Conservation (phyloP, 2,113 vertebrate species). For the Labeo catla region DNA sequence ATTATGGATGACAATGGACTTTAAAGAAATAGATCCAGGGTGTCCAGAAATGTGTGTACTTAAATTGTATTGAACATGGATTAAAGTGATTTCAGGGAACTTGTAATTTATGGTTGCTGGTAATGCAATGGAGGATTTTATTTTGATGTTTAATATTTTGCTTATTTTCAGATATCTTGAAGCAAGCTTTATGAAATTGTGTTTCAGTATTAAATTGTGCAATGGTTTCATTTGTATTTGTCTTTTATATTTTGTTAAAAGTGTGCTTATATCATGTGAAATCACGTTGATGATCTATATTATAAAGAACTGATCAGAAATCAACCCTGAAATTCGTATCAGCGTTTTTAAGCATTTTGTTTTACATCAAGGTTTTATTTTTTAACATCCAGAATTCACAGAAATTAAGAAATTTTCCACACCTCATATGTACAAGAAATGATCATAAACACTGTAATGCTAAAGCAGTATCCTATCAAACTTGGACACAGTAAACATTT, state of each 20-base stretch:
- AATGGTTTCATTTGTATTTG: conserved; percentile 31
- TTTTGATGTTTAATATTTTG: conserved; percentile 42
- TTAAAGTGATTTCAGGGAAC: conserved; percentile 24
- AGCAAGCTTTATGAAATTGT: conserved; percentile 39
- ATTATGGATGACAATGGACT: background rate
- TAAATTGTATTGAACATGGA: conserved; percentile 7
- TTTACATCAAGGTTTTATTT: background rate
- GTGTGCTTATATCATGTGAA: background rate
- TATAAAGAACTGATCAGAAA: background rate
- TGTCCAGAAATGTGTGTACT: conserved; percentile 17
- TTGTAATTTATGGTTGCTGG: background rate
- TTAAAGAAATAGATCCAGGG: conserved; percentile 5
- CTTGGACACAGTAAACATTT: conserved; percentile 2
- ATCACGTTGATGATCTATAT: background rate
- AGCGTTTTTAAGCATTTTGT: background rate
- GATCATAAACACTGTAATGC: background rate
- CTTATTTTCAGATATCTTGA: conserved; percentile 27
- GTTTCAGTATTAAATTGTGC: conserved; percentile 52
- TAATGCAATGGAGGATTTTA: conserved; percentile 22
- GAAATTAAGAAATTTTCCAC: background rate
- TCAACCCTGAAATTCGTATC: background rate
- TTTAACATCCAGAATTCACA: background rate
- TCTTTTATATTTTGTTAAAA: background rate
- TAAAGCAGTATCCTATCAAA: conserved; percentile 1
- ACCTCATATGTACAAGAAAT: background rate